Evolutionary conservation across 2,113 vertebrate genomes (phyloP), one percentile per base, ranked within the genome.

Genomic region (Trochalopteron elliotii): DNA sequence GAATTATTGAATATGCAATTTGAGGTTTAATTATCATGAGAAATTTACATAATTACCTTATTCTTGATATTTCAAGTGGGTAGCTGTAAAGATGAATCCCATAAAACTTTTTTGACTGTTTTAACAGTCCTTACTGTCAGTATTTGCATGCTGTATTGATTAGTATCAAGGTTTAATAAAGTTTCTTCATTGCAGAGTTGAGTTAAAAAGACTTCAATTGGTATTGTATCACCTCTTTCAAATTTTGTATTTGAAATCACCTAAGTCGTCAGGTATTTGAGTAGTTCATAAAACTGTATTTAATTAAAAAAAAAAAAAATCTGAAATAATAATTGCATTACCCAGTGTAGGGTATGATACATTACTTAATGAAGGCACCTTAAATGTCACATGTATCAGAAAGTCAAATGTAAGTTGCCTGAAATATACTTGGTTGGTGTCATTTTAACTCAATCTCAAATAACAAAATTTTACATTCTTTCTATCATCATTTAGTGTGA

Each of bases 1-100:
- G 25, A 64, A 52, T 68, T 84, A 64, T 33, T 92, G 56, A 91
- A 78, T 75, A 40, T 55, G n/a, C 4, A 71, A 53, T 75, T 71
- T 87, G 28, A 87, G 14, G 9, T 89, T 89, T 89, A 92, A 81
- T 94, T 94, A 52, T 78, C 5, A 10, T 45, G 75, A 67, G 8
- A 78, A 90, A 92, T 83, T 55, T 81, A 42, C 33, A 83, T 77
- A 80, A 80, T 59, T 39, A 65, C 7, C 45, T 55, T 67, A 52
- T 71, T n/a, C 31, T 75, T 91, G 60, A 60, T 78, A 71, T 86
- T 94, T 70, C 33, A 78, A 75, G 35, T 68, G 52, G 27, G 27
- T 40, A 74, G 16, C 15, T 89, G 7, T 75, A 52, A 94, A 90
- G n/a, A 82, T 30, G 5, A 87, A 60, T 56, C 11, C 50, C 71